Conservation (phyloP, 1,140 invertebrate species). For the Megathymus violae region DNA sequence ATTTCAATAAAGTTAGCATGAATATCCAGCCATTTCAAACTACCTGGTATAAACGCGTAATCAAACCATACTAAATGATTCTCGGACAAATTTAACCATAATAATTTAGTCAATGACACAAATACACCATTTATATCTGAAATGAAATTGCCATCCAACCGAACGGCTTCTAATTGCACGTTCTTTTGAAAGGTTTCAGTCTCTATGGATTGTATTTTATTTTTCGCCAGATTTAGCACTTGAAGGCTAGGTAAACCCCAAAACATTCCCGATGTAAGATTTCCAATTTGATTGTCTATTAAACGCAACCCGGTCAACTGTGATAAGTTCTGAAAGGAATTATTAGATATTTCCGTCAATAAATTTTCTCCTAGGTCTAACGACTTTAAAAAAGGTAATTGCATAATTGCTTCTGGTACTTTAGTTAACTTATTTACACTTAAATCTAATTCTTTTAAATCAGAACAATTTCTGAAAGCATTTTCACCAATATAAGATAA, state of each 20-base stretch:
- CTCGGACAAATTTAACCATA: conserved; percentile 93
- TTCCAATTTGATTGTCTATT: conserved; percentile 92
- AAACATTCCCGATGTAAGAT: conserved; percentile 89
- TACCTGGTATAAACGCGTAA: conserved; percentile 90
- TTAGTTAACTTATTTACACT: conserved; percentile 90
- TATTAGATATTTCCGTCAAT: conserved; percentile 89
- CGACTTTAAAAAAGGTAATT: conserved; percentile 90
- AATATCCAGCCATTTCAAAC: conserved; percentile 92
- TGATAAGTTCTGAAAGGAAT: conserved; percentile 89
- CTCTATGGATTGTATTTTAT: conserved; percentile 90
- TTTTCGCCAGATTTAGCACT: conserved; percentile 92
- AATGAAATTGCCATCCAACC: conserved; percentile 91
- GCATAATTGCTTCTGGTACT: conserved; percentile 90
- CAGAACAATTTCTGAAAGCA: conserved; percentile 92
- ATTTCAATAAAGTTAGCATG: conserved; percentile 91
- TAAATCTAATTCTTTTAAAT: conserved; percentile 91
- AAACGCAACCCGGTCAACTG: conserved; percentile 91
- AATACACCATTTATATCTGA: conserved; percentile 91
- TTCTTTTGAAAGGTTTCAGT: conserved; percentile 90
- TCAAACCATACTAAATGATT: conserved; percentile 93
- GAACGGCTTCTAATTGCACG: conserved; percentile 90
- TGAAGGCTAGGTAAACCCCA: conserved; percentile 88
- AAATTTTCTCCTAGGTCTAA: conserved; percentile 93
- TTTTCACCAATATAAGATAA: conserved; percentile 89
- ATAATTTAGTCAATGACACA: conserved; percentile 88